Base-by-base conservation (phyloP, 1,140 invertebrate genomes). In the Drosophila nannoptera region DNA sequence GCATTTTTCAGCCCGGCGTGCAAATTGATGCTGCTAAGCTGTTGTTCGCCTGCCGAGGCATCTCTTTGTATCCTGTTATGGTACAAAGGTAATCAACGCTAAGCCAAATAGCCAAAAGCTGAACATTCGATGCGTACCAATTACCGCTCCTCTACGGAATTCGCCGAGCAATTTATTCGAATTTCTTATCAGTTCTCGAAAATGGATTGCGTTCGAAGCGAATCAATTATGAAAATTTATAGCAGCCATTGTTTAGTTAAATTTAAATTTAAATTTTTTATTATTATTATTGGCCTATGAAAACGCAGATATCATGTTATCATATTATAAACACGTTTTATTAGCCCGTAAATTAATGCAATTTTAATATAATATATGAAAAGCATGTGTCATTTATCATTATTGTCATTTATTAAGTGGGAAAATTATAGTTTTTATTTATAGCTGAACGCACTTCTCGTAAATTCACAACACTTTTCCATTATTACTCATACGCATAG, bases 41-140 rank as follows among this genome's bases (percentile, higher is more conserved):
- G 14, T 33, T 60, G 56, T 50, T 49, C 40, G 22, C 8, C 29
- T 29, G 38, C 22, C 29, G 29, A 43, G 54, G 38, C 42, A 52
- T 65, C 46, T 58, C 46, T 64, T 50, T 58, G 46, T 58, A 32
- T 12, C 12, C 43, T 58, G 43, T 52, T 14, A 54, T 36, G 35
- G 14, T 32, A 49, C 46, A 64, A 33, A 35, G 67, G 46, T 55
- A 65, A 69, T 69, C 61, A 58, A 45, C 67, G 53, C 46, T 38
- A 52, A 69, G 61, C 67, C 67, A 55, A 64, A 69, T 69, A 64
- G 67, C 61, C 67, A 52, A 64, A 31, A 69, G 67, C 67, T 42
- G 53, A 43, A 65, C 65, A 65, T 65, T 58, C 53, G 46, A 56
- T 69, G 35, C 32, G 11, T 36, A 58, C 32, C 67, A 65, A 58